phyloP scores from a whole-genome alignment of 2,888 invertebrate genomes.

The Linnaemya vulpina region DNA sequence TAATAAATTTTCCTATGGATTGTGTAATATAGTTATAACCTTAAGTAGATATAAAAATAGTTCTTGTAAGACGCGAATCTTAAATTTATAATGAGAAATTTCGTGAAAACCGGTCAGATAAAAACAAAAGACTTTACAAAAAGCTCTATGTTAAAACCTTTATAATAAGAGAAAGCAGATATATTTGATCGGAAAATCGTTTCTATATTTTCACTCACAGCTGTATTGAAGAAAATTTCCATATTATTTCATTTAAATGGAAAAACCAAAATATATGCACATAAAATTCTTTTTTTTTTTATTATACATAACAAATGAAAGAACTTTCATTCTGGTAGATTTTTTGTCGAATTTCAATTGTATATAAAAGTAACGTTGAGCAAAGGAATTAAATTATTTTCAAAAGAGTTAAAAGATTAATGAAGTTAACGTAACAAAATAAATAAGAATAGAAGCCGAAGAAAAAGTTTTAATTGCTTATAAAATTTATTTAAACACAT shows the following conservation, averaged over 20 bases:
- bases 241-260: slow-evolving; percentile 19
- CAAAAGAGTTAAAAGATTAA: slow-evolving; percentile 61
- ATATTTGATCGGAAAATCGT: background rate
- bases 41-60: too few relatives aligned
- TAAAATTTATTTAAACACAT: slow-evolving; percentile 46
- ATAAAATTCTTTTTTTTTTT: slow-evolving; percentile 7
- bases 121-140: too few relatives aligned
- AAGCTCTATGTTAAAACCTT: too few relatives aligned
- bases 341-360: background rate
- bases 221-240: slow-evolving; percentile 8
- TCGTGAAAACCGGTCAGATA: too few relatives aligned
- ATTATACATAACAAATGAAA: background rate
- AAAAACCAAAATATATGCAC: slow-evolving; percentile 22
- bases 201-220: background rate
- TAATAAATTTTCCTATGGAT: too few relatives aligned
- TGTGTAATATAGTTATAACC: too few relatives aligned
- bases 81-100: too few relatives aligned
- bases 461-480: slow-evolving; percentile 62
- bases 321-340: background rate
- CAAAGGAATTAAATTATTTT: slow-evolving; percentile 27
- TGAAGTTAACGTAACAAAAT: slow-evolving; percentile 42
- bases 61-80: too few relatives aligned
- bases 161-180: background rate
- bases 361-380: background rate
- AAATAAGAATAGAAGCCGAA: slow-evolving; percentile 41